phyloP scores from a whole-genome alignment of 2,888 invertebrate genomes.

The Hetaerina titia region DNA sequence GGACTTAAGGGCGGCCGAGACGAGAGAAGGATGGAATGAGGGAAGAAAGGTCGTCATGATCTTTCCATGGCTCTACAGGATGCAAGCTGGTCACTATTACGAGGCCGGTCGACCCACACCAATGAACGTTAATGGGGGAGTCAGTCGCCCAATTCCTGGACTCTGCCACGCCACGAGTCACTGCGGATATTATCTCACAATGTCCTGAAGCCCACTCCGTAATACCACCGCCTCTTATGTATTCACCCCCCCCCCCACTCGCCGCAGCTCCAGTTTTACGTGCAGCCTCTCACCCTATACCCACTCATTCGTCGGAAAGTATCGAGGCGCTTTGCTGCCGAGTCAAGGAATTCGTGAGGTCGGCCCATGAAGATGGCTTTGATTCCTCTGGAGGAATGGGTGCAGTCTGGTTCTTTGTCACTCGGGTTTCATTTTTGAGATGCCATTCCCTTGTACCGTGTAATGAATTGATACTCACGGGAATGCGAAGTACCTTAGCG shows the following conservation, averaged over 20 bases:
- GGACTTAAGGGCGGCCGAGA: background rate
- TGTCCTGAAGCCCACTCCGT: background rate
- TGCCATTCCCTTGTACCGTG: background rate
- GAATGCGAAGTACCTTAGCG: background rate
- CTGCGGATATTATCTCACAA: constrained; percentile 63
- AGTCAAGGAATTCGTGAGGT: background rate
- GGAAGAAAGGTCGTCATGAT: constrained; percentile 33
- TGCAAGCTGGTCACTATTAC: constrained; percentile 63
- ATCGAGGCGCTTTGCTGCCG: background rate
- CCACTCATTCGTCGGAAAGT: background rate
- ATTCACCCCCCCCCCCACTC: background rate
- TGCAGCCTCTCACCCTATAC: background rate
- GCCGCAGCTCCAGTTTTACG: background rate
- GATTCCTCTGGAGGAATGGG: background rate
- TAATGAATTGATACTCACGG: background rate
- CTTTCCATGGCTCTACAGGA: constrained; percentile 41
- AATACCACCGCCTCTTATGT: constrained; percentile 26
- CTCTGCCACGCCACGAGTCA: constrained; percentile 53
- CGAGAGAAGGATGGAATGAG: constrained; percentile 13
- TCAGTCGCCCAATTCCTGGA: constrained; percentile 63
- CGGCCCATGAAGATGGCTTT: background rate
- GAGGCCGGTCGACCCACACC: constrained; percentile 44
- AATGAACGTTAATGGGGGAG: constrained; percentile 59
- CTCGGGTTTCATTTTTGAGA: background rate
- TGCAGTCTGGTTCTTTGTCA: background rate